Base-by-base conservation (phyloP, 2,888 invertebrate species). In the Leptinotarsa rubiginosa region DNA sequence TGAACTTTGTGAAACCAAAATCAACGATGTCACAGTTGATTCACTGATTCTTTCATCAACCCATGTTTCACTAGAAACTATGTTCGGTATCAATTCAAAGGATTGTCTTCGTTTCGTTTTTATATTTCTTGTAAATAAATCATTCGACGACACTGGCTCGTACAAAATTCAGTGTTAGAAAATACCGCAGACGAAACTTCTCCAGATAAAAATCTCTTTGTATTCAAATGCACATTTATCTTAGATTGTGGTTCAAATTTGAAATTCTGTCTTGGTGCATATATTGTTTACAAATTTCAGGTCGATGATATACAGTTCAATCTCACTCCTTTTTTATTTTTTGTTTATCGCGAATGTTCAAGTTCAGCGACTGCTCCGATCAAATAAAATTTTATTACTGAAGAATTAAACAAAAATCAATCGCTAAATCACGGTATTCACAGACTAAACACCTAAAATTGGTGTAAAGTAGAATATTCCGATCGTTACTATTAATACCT, bases 261-360 rank as follows among this genome's bases (percentile, higher is more conserved):
- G 62, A 62, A 62, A 62, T 62, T 62, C 62, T 41, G 62, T n/a
- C 0, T 62, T 31, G 12, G 62, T 62, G 25, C 31, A 62, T 62
- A 62, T 62, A 62, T 62, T 62, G 62, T 62, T 31, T 62, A 62
- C 62, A 62, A 62, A 62, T 62, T 62, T 62, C 31, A 62, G 62
- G 62, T 62, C 62, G 62, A 62, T 25, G 62, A 31, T 16, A 62
- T 62, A 62, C 62, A 31, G 31, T 62, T 31, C 62, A 62, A 62
- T 62, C 31, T 31, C 31, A 31, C 31, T 62, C 41, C 25, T n/a
- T 25, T 62, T 62, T 18, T n/a, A 50, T n/a, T 50, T 62, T 62
- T 25, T 62, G 16, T 62, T 31, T 62, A 31, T 25, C 15, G 62
- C 31, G 31, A 62, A 62, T 62, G 62, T 16, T 18, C 62, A 31